Percentiles rank a stretch among this genome's conserved stretches.
Conservation (phyloP, 92 coral and sea anemone species). For the Paramuricea clavata region DNA sequence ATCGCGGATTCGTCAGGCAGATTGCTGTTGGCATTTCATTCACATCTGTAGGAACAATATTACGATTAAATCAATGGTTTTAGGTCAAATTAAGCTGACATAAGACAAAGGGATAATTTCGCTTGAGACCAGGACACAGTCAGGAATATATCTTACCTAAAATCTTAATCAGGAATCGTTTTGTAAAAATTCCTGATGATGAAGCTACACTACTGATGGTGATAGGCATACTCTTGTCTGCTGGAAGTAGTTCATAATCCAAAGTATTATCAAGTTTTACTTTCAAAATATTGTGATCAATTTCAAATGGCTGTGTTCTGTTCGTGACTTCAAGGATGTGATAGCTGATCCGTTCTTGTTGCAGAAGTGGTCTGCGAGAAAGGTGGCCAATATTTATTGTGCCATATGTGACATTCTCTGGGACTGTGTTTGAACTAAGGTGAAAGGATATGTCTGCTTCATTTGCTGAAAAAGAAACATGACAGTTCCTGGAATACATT, state of each 20-base stretch:
- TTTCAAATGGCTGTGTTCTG: not conserved
- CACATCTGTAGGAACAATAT: constrained; percentile 69
- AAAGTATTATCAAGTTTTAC: not conserved
- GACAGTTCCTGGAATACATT: too few species aligned
- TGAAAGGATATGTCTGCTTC: constrained; percentile 12
- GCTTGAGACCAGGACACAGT: too few species aligned
- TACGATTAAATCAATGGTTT: not conserved
- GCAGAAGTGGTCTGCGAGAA: not conserved
- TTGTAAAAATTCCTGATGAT: constrained; percentile 1
- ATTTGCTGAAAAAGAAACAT: constrained; percentile 3
- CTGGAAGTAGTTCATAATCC: constrained; percentile 23
- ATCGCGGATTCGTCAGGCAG: constrained; percentile 44
- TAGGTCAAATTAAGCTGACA: too few species aligned
- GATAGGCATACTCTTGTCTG: not conserved
- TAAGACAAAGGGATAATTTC: too few species aligned
- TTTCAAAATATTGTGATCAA: not conserved
- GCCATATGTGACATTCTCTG: constrained; percentile 81
- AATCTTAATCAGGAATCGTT: constrained; percentile 15
- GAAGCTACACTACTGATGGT: constrained; percentile 6
- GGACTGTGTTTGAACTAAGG: constrained; percentile 43
- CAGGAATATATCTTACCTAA: constrained; percentile 31
- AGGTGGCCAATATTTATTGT: constrained; percentile 73
- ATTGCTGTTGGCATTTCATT: constrained; percentile 80
- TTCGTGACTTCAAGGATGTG: not conserved
- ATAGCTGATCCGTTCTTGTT: not conserved